These are phyloP conservation scores for Temnothorax longispinosus DNA, from an alignment of 1,140 invertebrate species.

Conservation along the genomic window DNA sequence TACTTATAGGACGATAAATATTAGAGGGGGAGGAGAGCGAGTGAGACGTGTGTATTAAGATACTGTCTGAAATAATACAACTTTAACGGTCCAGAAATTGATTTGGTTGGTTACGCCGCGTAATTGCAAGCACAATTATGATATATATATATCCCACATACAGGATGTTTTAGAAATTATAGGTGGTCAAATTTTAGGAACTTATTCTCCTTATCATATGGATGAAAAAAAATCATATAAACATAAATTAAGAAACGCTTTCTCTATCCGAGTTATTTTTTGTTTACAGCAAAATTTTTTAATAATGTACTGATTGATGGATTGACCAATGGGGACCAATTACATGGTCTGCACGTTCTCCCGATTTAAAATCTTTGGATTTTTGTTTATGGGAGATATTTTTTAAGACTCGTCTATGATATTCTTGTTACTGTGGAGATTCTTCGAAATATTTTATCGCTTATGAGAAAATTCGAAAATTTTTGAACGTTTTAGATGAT, in stretches of 20 bases:
- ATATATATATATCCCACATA: neutral
- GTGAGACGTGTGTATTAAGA: conserved; percentile 35
- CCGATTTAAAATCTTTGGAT: neutral
- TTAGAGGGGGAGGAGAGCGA: conserved; percentile 24
- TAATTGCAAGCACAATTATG: neutral
- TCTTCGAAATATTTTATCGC: neutral
- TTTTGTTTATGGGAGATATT: neutral
- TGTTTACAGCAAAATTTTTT: neutral
- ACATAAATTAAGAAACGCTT: neutral
- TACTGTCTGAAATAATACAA: conserved; percentile 19
- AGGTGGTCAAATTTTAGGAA: neutral
- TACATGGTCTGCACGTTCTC: neutral
- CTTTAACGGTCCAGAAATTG: conserved; percentile 52
- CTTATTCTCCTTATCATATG: neutral
- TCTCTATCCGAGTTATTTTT: neutral
- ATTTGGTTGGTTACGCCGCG: conserved; percentile 8
- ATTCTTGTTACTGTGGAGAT: neutral
- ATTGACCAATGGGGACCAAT: neutral
- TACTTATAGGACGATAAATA: conserved; percentile 48
- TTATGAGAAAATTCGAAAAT: neutral
- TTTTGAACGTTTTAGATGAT: neutral
- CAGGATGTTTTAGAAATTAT: neutral
- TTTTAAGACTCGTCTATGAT: neutral
- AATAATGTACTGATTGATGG: neutral
- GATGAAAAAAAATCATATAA: neutral